Conservation (phyloP, 2,113 vertebrate species). For the Nansenia antarctica region DNA sequence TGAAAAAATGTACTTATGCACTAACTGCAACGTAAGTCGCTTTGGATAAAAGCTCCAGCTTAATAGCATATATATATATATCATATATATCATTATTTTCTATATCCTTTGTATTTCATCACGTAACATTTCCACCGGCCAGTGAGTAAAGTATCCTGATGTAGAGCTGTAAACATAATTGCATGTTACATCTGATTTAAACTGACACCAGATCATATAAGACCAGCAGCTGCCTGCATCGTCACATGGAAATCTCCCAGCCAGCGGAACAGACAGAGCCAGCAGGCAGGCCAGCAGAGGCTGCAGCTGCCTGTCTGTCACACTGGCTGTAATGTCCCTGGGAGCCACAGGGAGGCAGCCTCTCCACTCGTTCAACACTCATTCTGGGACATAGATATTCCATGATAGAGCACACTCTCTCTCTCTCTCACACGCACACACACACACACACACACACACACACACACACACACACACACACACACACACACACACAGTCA, state of each 20-base stretch:
- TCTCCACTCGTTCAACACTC: not conserved
- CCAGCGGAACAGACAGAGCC: constrained; percentile 10
- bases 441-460: constrained; percentile 6
- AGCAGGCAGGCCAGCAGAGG: not conserved
- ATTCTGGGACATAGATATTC: not conserved
- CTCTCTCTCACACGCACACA: no score
- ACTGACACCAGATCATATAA: not conserved
- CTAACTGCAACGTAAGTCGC: no score
- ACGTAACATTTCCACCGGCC: no score
- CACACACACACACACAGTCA: not conserved
- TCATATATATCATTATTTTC: not conserved
- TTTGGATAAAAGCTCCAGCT: no score
- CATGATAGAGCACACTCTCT: constrained; percentile 11
- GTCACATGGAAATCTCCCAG: not conserved
- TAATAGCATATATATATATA: not conserved
- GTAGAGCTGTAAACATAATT: not conserved
- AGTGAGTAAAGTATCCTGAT: not conserved
- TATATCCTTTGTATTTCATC: not conserved
- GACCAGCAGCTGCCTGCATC: not conserved
- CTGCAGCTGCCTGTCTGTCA: not conserved
- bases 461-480: not conserved
- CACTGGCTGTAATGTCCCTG: not conserved
- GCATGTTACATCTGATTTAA: not conserved
- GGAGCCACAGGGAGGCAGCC: constrained; percentile 41
- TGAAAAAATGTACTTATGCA: no score